Base-by-base conservation (phyloP, 2,797 vertebrate species). In the Melanogrammus aeglefinus region DNA sequence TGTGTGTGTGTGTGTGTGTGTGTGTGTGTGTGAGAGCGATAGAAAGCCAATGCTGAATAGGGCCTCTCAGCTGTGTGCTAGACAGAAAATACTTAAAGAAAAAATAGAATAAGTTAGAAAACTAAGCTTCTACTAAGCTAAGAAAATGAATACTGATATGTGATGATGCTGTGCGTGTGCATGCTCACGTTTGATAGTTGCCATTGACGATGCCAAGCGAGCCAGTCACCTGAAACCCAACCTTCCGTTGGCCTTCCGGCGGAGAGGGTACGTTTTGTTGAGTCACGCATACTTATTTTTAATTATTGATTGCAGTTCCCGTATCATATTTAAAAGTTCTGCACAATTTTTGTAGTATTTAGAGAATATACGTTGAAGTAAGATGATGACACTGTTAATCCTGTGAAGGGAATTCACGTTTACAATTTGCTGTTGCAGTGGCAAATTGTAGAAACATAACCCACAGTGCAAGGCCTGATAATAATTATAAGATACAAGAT, bases 131-230 rank as follows among this genome's bases (percentile, higher is more conserved):
- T 31, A 57, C 47, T 57, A 44, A 10, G 41, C 13, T 9, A 35
- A 35, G 35, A 35, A 35, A 35, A 35, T 4, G 0, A 36, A 44
- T 14, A 44, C 3, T 44, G 6, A 18, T 16, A 5, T 47, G 5
- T 57, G 51, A 47, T 57, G 51, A 21, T 18, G 1, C 3, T 57
- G 51, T 57, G 51, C 8, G 10, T 63, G 27, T 27, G 2, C 41
- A 0, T 35, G 18, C 76, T 47, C 1, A 39, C 77, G 4, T 76
- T 6, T 80, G 35, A 4, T 84, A 95, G 93, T 89, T 88, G 94
- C 94, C 10, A 88, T 84, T 78, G 90, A 93, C 39, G 94, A 95
- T 84, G 91, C 93, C 71, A 94, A 89, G 85, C 94, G 89, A 91
- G 94, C 94, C 8, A 91, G 93, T 79, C 90, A 92, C 83, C 85